Base-by-base conservation (phyloP, 2,888 invertebrate genomes). In the Drosophila diplacantha region DNA sequence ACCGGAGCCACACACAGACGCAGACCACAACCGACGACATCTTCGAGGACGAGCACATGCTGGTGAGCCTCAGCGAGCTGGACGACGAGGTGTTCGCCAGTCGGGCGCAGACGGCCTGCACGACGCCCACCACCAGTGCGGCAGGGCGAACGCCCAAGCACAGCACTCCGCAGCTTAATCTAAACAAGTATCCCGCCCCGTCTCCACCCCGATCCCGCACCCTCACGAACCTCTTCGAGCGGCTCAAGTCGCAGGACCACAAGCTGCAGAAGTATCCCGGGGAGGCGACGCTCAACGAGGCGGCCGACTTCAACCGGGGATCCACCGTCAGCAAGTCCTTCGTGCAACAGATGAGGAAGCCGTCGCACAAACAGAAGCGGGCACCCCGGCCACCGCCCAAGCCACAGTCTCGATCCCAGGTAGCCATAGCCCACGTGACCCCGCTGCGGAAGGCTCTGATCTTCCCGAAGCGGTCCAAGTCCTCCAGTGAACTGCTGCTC, bases 291-390 rank as follows among this genome's bases (percentile, higher is more conserved):
- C 59, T 86, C 5, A 78, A 83, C 52, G 75, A 77, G 29, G 57
- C 64, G n/a, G 65, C 63, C 34, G 85, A 87, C 64, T 88, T 88
- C 55, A 77, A 87, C 55, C 85, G 88, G n/a, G 88, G 88, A 38
- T 84, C 87, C 14, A 88, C 87, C 0, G 75, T 88, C 16, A 88
- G 88, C 55, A 87, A 88, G 64, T 88, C 88, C 8, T 88, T 89
- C 73, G 87, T 88, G 56, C 84, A 79, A 39, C 88, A 87, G 61
- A 72, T 85, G 31, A 75, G 79, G 43, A 72, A 74, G 26, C 55
- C 77, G 58, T 67, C 78, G 41, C 63, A 70, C 69, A 79, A 82
- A 24, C 84, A 85, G 47, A 85, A 84, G 29, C 71, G 75, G 1
- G 81, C 81, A 22, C 78, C 83, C 4, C 73, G 78, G 6, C 81